These are phyloP conservation scores for Poecilia picta DNA, from an alignment of 2,797 vertebrate species.

Conservation along the genomic window DNA sequence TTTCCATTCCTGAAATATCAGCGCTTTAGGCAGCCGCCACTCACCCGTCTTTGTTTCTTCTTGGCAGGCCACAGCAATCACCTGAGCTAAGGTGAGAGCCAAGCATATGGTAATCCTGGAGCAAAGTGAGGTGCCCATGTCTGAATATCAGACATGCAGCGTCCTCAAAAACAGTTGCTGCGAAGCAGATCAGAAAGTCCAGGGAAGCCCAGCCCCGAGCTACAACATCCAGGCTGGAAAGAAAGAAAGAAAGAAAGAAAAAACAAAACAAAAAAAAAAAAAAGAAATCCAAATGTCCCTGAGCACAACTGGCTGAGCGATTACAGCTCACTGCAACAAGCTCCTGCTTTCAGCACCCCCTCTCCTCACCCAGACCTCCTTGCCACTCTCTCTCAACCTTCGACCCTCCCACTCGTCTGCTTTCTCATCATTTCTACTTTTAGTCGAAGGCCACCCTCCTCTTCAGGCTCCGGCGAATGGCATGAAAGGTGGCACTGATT, in stretches of 20 bases:
- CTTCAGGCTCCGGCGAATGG: slow-evolving; percentile 22
- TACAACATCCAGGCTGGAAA: slow-evolving; percentile 62
- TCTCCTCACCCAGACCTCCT: slow-evolving; percentile 24
- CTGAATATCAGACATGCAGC: slow-evolving; percentile 53
- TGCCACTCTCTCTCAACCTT: slow-evolving; percentile 39
- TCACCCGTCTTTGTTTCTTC: slow-evolving; percentile 75
- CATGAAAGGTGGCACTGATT: slow-evolving; percentile 60
- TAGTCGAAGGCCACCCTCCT: slow-evolving; percentile 54
- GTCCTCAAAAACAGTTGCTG: slow-evolving; percentile 48
- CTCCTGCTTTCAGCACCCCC: slow-evolving; percentile 36
- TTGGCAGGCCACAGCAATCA: slow-evolving; percentile 74
- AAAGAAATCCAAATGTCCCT: slow-evolving; percentile 57
- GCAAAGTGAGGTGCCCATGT: slow-evolving; percentile 65
- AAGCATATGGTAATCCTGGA: slow-evolving; percentile 75
- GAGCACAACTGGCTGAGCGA: slow-evolving; percentile 62
- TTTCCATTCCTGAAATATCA: background rate
- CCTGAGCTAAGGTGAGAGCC: slow-evolving; percentile 71
- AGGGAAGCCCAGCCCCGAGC: slow-evolving; percentile 31
- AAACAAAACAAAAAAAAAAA: slow-evolving; percentile 2
- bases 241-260: too few relatives aligned
- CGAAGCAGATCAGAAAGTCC: slow-evolving; percentile 19
- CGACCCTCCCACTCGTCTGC: slow-evolving; percentile 43
- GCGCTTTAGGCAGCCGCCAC: slow-evolving; percentile 28
- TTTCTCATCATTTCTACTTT: slow-evolving; percentile 51
- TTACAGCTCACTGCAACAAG: slow-evolving; percentile 54